These are phyloP conservation scores for Drosophila paranaensis DNA, from an alignment of 2,888 invertebrate genomes.

Conservation along the genomic window DNA sequence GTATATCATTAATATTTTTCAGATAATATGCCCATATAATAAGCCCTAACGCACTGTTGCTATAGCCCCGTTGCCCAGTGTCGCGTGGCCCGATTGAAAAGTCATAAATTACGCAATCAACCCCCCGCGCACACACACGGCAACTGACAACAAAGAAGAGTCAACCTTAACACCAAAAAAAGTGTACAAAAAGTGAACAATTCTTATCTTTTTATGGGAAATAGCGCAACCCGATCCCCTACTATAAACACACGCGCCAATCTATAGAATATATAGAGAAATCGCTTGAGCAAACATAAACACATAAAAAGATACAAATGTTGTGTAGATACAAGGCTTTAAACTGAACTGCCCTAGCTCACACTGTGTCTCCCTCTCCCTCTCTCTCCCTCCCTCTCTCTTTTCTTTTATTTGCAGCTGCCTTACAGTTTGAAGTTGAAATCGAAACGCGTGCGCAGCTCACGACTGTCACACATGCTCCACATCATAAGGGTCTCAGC, in stretches of 20 bases:
- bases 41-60: not conserved
- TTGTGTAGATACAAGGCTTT: constrained; percentile 28
- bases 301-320: constrained; percentile 47
- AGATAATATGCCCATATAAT: constrained; percentile 11
- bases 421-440: constrained; percentile 20
- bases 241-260: constrained; percentile 67
- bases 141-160: constrained; percentile 21
- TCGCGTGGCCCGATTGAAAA: constrained; percentile 54
- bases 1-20: not conserved
- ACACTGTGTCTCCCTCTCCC: not conserved
- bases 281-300: constrained; percentile 73
- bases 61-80: not conserved
- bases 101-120: constrained; percentile 35
- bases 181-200: constrained; percentile 26
- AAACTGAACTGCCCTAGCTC: constrained; percentile 20
- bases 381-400: not conserved
- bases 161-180: constrained; percentile 36
- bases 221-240: constrained; percentile 35
- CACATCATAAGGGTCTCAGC: constrained; percentile 30
- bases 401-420: constrained; percentile 39
- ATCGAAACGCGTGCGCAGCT: constrained; percentile 78
- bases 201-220: constrained; percentile 63
- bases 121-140: constrained; percentile 12
- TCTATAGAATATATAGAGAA: constrained; percentile 64
- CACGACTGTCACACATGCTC: constrained; percentile 69